phyloP scores from a whole-genome alignment of 2,888 invertebrate species.

The Limnephilus auricula region DNA sequence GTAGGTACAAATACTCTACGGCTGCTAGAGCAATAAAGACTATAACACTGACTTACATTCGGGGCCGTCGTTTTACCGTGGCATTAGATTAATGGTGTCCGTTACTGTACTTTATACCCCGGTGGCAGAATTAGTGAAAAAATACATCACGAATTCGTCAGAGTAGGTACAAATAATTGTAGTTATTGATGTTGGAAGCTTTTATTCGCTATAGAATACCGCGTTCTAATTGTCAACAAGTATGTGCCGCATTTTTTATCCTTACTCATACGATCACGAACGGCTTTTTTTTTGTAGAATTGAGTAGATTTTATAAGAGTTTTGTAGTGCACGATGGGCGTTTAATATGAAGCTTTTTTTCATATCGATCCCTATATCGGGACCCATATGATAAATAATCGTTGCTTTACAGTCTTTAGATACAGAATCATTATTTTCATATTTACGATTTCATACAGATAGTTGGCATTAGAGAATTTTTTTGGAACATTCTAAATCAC shows the following conservation, averaged over 20 bases:
- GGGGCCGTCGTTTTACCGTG: neutral
- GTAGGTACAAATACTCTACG: neutral
- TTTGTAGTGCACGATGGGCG: no score
- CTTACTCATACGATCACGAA: neutral
- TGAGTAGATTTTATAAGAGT: no score
- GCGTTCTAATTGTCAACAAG: neutral
- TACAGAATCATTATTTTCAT: no score
- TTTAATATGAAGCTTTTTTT: no score
- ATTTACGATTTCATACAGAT: no score
- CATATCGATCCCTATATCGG: no score
- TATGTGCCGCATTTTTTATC: neutral
- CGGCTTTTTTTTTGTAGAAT: no score
- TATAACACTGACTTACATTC: slow-evolving; percentile 21
- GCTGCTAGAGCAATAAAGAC: neutral
- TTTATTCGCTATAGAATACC: neutral
- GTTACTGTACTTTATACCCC: neutral
- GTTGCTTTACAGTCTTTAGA: no score
- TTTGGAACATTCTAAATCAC: no score
- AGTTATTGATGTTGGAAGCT: neutral
- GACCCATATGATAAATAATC: no score
- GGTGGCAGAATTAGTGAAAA: neutral
- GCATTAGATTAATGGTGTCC: neutral
- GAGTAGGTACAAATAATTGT: neutral
- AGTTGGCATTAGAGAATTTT: no score
- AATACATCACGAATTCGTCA: neutral